These are phyloP conservation scores for Tachina grossa DNA, from an alignment of 2,888 invertebrate species.

Conservation along the genomic window DNA sequence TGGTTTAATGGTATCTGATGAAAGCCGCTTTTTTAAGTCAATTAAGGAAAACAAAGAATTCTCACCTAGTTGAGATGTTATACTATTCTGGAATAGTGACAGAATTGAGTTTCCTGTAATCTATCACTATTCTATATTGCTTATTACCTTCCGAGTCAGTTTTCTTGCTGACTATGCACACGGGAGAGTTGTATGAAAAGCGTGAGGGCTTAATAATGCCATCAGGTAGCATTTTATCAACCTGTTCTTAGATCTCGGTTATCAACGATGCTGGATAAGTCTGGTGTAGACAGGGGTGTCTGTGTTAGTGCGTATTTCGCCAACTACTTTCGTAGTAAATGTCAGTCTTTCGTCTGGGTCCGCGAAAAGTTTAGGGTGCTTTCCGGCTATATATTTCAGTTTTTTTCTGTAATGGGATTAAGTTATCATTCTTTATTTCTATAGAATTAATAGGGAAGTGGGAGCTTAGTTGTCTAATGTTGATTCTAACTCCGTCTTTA, in stretches of 20 bases:
- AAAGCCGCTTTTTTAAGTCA: constrained; percentile 10
- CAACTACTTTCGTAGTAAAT: neutral
- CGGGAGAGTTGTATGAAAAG: no score
- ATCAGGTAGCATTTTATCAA: constrained; percentile 1
- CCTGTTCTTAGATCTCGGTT: neutral
- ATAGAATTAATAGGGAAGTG: neutral
- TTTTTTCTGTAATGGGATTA: neutral
- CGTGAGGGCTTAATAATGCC: constrained; percentile 17
- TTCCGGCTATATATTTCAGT: neutral
- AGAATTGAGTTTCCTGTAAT: constrained; percentile 16
- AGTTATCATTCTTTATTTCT: neutral
- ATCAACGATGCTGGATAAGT: neutral
- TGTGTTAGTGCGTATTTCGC: neutral
- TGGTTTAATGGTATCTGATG: constrained; percentile 31
- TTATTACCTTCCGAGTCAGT: no score
- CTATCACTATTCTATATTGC: no score
- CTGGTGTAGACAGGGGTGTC: no score
- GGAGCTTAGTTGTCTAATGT: neutral
- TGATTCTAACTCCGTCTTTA: constrained; percentile 3
- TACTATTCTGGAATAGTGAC: neutral
- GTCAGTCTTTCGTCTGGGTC: constrained; percentile 3
- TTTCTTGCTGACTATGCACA: no score
- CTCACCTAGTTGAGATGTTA: constrained; percentile 14
- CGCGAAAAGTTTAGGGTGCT: constrained; percentile 1
- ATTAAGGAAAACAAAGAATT: constrained; percentile 14